Evolutionary conservation across 2,113 vertebrate species (phyloP).

Genomic region (Setophaga kirtlandii): DNA sequence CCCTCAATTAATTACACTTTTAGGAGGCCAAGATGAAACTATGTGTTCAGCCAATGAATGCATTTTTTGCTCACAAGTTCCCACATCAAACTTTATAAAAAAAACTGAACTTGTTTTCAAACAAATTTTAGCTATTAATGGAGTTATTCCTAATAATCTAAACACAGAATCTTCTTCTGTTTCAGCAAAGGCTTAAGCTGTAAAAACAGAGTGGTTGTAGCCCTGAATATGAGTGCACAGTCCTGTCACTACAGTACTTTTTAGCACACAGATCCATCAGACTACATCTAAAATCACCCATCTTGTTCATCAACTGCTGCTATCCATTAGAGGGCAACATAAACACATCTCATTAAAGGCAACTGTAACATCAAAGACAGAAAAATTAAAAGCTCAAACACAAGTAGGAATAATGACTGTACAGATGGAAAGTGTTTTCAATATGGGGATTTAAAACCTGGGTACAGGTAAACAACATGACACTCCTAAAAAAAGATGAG

Average conservation of each 20-base stretch:
- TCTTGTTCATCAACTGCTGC: neutral
- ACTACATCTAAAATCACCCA: neutral
- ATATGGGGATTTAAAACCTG: neutral
- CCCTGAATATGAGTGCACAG: neutral
- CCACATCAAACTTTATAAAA: neutral
- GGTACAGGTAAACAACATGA: neutral
- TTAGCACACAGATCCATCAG: neutral
- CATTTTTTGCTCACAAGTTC: neutral
- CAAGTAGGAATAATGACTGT: neutral
- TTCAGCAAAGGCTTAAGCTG: neutral
- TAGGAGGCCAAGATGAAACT: neutral
- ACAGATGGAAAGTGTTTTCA: neutral
- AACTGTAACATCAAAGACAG: neutral
- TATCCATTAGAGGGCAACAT: neutral
- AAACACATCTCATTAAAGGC: neutral
- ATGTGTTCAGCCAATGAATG: neutral
- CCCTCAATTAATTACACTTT: neutral
- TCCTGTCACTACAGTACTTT: neutral
- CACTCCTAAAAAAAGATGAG: neutral
- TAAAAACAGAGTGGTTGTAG: neutral
- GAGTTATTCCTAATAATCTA: neutral
- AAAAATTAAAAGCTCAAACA: neutral
- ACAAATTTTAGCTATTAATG: neutral
- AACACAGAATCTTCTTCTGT: neutral
- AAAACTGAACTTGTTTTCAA: neutral